Base-by-base conservation (phyloP, 1,140 invertebrate genomes). In the Drosophila murphyi region DNA sequence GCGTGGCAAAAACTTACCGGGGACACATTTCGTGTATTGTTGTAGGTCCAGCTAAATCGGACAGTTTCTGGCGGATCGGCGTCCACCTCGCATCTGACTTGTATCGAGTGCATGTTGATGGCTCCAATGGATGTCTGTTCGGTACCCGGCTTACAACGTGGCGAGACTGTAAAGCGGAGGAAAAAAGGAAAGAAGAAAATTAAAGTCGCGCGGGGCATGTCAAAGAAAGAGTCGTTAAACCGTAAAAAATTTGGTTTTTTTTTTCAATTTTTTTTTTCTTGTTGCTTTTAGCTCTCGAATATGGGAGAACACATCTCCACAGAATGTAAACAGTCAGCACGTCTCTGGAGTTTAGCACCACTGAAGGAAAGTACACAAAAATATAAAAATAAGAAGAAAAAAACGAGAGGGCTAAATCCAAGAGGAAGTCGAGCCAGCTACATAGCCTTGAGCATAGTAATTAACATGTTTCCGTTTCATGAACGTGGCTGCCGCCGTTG, bases 21-120 rank as follows among this genome's bases (percentile, higher is more conserved):
- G 48, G 95, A 93, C 37, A 96, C 96, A 80, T 96, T 96, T 69
- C 94, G 94, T 52, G 95, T 96, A 20, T 95, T 95, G 92, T 96
- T 97, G 91, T 96, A 96, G 5, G 96, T 96, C 96, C 96, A 97
- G 54, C 95, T 96, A 88, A 96, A 97, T 76, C 94, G 94, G 34
- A 96, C 93, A 28, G 97, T 96, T 45, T 96, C 95, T 0, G 97
- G 95, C 3, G 97, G 97, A 73, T 95, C 93, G 1, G 97, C 96
- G 52, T 96, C 96, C n/a, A 98, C 96, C 75, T 97, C 96, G 91
- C 97, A 98, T 48, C 95, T 94, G 76, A 95, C 94, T 90, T 92
- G 93, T 78, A 95, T 94, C 65, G 92, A 94, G 78, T 96, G 95
- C 71, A 94, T 93, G 45, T 93, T 94, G 41, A 95, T 93, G 12